Base-by-base conservation (phyloP, 2,113 vertebrate species). In the Gobio gobio region DNA sequence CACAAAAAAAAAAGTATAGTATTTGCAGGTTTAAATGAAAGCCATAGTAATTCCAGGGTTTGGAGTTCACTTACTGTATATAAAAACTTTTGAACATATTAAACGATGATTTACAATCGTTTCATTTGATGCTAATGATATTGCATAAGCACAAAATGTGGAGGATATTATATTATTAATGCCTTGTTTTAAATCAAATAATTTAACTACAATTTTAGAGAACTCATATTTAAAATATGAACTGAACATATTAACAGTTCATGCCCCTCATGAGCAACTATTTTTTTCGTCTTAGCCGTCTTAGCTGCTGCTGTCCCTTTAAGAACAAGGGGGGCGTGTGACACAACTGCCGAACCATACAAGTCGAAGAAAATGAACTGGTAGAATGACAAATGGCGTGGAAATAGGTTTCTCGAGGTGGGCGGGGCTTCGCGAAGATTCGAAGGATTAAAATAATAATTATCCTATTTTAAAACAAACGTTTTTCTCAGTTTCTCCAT, bases 261-360 rank as follows among this genome's bases (percentile, higher is more conserved):
- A 13, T 33, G 26, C 2, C 26, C 63, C 26, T 66, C 26, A 33
- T 9, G 7, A 29, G 26, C 0, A 16, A 13, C 13, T 64, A 29
- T 29, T 4, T 36, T 36, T 22, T 9, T 70, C n/a, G n/a, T n/a
- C n/a, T n/a, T n/a, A n/a, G n/a, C 10, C 40, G 14, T 24, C 5
- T 2, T 45, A 73, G 2, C 24, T 49, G 13, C 13, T n/a, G 7
- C 89, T 94, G 92, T 87, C 3, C 10, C 93, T 95, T 94, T 94
- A 95, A 94, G 88, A 78, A 10, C 7, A 75, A 88, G 88, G 82
- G 82, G 93, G 94, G 92, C 88, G 92, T 90, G 84, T 0, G 2
- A 4, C 14, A 26, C 0, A 2, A 18, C 8, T 80, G 1, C 70
- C 78, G 58, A 63, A 24, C 78, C 36, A 63, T 22, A 8, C 29